Conservation (phyloP, 2,797 vertebrate genomes). For the Dendrocincla fuliginosa region DNA sequence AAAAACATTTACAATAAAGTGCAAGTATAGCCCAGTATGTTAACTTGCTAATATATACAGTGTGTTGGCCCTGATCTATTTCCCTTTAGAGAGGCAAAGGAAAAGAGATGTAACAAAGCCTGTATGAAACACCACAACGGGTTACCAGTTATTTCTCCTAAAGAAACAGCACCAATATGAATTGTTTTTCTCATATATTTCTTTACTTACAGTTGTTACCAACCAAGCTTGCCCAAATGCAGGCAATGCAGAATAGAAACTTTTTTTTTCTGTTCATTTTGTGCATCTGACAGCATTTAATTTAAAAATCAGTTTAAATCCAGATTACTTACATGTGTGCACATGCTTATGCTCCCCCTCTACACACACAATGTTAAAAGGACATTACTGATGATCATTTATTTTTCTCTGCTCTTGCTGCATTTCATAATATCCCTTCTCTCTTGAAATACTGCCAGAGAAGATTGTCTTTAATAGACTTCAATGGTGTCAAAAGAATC, state of each 20-base stretch:
- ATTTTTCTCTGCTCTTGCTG: conserved; percentile 45
- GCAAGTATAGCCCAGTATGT: conserved; percentile 50
- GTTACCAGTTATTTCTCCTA: not conserved
- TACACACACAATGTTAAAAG: conserved; percentile 20
- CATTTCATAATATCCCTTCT: conserved; percentile 46
- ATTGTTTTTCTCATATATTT: not conserved
- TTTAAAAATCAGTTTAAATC: conserved; percentile 18
- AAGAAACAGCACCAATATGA: not conserved
- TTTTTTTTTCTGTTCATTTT: not conserved
- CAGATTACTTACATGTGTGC: conserved; percentile 50
- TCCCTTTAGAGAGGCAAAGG: not conserved
- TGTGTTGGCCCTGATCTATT: conserved; percentile 16
- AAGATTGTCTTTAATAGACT: conserved; percentile 49
- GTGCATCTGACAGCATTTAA: conserved; percentile 32
- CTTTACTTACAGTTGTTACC: not conserved
- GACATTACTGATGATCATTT: conserved; percentile 38
- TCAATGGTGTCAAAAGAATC: conserved; percentile 34
- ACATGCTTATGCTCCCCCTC: not conserved
- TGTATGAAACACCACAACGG: not conserved
- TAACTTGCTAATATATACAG: conserved; percentile 59
- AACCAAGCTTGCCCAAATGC: not conserved
- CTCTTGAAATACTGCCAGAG: conserved; percentile 41
- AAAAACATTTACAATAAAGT: conserved; percentile 67
- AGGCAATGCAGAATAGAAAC: not conserved
- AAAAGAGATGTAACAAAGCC: not conserved